Evolutionary conservation across 2,113 vertebrate species (phyloP).

Genomic region (Rallus limicola): DNA sequence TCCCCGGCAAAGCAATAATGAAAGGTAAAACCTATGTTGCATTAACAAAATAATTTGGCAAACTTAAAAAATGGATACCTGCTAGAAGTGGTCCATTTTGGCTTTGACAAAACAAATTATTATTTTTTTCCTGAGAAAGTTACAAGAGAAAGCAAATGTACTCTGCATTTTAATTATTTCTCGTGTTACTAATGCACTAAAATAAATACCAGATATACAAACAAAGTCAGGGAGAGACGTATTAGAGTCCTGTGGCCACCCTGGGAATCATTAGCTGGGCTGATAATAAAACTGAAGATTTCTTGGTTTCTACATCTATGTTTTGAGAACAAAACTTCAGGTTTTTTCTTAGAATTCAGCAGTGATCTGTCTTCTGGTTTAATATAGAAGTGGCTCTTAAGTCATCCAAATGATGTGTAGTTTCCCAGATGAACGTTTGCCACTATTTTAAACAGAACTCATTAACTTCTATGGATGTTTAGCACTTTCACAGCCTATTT

Average conservation of each 20-base stretch:
- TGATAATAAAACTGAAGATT: conserved; percentile 8
- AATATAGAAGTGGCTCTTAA: not conserved
- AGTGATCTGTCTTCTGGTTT: not conserved
- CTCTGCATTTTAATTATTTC: not conserved
- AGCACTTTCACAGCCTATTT: not conserved
- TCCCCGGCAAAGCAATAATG: not conserved
- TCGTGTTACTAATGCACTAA: not conserved
- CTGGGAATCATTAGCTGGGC: conserved; percentile 8
- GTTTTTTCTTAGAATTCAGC: not conserved
- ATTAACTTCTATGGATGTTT: not conserved
- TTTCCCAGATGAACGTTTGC: not conserved
- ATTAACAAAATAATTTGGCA: not conserved
- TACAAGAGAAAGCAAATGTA: not conserved
- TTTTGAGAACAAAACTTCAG: not conserved
- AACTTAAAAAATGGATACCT: not conserved
- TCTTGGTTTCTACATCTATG: not conserved
- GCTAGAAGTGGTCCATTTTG: not conserved
- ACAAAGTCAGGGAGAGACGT: not conserved
- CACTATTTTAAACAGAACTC: not conserved
- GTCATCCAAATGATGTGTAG: not conserved
- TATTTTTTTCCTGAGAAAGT: not conserved
- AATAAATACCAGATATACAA: not conserved
- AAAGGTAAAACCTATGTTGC: not conserved
- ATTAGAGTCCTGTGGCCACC: not conserved
- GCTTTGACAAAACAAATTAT: not conserved